These are phyloP conservation scores for Lacerta bilineata DNA, from an alignment of 2,797 vertebrate genomes.

Conservation along the genomic window DNA sequence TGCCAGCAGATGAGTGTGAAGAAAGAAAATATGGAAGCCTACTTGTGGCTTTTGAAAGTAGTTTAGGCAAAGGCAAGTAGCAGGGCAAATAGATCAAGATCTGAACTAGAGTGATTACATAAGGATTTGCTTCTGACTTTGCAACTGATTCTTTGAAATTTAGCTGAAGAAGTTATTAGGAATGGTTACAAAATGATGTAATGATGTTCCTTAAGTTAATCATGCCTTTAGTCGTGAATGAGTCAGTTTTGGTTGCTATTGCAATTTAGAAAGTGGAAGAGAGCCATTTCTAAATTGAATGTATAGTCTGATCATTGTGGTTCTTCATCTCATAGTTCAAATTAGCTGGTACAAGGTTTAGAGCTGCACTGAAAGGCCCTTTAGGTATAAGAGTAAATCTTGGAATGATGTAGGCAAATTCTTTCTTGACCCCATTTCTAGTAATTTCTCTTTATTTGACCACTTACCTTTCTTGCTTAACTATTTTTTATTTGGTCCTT, in stretches of 20 bases:
- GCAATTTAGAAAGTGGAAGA: constrained; percentile 15
- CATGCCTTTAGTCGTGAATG: background rate
- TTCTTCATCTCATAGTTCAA: background rate
- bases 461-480: constrained; percentile 9
- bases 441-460: background rate
- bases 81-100: background rate
- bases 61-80: background rate
- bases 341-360: background rate
- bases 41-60: background rate
- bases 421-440: constrained; percentile 28
- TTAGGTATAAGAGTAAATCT: background rate
- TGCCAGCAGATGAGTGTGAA: background rate
- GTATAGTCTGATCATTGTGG: background rate
- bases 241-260: background rate
- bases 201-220: background rate
- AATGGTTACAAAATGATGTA: constrained; percentile 1
- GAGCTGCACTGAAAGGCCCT: background rate
- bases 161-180: background rate
- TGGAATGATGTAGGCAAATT: constrained; percentile 27
- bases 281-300: background rate
- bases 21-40: background rate
- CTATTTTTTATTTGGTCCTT: background rate
- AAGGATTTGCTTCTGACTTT: constrained; percentile 1
- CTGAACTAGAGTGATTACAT: background rate
- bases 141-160: constrained; percentile 15